Conservation (phyloP, 1,140 invertebrate species). For the Philotrypesis tridentata region DNA sequence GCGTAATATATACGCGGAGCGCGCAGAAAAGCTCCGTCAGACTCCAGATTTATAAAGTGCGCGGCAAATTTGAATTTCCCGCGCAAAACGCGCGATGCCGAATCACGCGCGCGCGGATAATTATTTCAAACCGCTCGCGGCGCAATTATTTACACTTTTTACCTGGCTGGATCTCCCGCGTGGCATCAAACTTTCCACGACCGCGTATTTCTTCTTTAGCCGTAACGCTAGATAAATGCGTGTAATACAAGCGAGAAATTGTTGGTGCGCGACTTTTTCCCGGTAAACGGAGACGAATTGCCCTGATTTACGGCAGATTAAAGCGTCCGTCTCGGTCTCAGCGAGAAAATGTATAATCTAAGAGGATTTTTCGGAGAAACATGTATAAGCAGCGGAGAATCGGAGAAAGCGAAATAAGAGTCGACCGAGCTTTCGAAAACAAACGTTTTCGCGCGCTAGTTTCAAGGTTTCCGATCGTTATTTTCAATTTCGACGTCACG, state of each 20-base stretch:
- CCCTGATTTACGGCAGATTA: neutral
- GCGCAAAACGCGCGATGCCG: neutral
- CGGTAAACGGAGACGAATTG: neutral
- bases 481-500: slow-evolving; percentile 23
- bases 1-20: neutral
- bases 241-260: neutral
- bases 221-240: neutral
- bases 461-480: neutral
- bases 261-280: neutral
- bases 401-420: neutral
- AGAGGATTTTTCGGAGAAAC: slow-evolving; percentile 2
- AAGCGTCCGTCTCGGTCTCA: neutral
- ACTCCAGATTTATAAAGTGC: neutral
- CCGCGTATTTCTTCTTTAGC: neutral
- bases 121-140: neutral
- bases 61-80: neutral
- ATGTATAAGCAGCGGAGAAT: neutral
- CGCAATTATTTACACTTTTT: slow-evolving; percentile 2
- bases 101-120: too few relatives aligned
- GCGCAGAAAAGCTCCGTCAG: neutral
- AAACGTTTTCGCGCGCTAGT: slow-evolving; percentile 7
- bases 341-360: neutral
- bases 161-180: neutral
- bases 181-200: neutral
- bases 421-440: slow-evolving; percentile 3